phyloP scores from a whole-genome alignment of 1,140 invertebrate genomes.

The Zeugodacus cucurbitae region DNA sequence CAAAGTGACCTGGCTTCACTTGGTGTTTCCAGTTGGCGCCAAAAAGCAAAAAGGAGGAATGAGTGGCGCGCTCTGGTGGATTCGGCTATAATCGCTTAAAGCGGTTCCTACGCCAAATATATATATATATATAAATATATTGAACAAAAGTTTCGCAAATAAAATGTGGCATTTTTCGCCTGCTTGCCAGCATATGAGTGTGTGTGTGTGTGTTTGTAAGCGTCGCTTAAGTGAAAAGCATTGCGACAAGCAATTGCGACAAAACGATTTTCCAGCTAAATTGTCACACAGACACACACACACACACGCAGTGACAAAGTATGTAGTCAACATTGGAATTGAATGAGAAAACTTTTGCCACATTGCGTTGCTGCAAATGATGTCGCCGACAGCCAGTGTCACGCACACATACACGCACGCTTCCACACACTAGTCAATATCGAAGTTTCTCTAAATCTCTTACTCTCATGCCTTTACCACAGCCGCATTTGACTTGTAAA shows the following conservation, averaged over 20 bases:
- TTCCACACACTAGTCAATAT: background rate
- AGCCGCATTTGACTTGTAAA: background rate
- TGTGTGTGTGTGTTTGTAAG: background rate
- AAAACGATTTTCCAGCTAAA: background rate
- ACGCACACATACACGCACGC: background rate
- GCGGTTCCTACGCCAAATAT: too few relatives aligned
- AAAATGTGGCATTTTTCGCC: constrained; percentile 19
- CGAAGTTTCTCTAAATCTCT: background rate
- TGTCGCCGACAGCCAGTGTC: background rate
- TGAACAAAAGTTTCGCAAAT: constrained; percentile 18
- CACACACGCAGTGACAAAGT: background rate
- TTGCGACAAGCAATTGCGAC: constrained; percentile 32
- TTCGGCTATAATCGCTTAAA: too few relatives aligned
- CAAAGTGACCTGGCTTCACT: too few relatives aligned
- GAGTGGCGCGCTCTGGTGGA: too few relatives aligned
- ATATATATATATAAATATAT: background rate
- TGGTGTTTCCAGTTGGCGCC: too few relatives aligned
- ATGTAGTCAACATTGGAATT: background rate
- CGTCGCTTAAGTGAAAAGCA: background rate
- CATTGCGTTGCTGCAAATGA: constrained; percentile 34
- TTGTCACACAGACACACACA: background rate
- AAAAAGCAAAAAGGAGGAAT: too few relatives aligned
- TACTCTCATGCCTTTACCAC: background rate
- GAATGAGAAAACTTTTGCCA: constrained; percentile 37
- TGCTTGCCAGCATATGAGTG: background rate